Percentiles rank a stretch among this genome's conserved stretches.
Evolutionary conservation across 2,113 vertebrate genomes (phyloP).

Genomic region (Ageneiosus marmoratus): DNA sequence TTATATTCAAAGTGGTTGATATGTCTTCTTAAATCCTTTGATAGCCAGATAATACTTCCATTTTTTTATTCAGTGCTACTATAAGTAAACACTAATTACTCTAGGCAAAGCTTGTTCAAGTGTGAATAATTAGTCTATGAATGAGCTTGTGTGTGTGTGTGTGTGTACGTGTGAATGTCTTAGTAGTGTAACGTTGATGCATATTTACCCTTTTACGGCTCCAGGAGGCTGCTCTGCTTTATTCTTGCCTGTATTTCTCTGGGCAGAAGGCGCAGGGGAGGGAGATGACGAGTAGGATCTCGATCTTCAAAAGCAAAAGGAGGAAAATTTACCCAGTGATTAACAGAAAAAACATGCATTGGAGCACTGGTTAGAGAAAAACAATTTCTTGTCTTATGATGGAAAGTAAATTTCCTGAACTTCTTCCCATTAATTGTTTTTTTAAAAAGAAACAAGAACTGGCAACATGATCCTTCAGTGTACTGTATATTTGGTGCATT

Average conservation of each 20-base stretch:
- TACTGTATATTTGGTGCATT: background rate
- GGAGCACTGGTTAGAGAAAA: background rate
- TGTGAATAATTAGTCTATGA: background rate
- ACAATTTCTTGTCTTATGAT: background rate
- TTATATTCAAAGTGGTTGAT: background rate
- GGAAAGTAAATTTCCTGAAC: background rate
- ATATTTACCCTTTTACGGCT: constrained; percentile 78
- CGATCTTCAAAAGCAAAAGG: constrained; percentile 73
- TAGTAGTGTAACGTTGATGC: background rate
- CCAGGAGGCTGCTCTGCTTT: constrained; percentile 80
- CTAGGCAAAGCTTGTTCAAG: background rate
- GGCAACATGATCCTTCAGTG: background rate
- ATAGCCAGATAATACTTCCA: background rate
- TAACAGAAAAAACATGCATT: background rate
- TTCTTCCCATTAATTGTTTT: background rate
- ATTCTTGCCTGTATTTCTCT: constrained; percentile 78
- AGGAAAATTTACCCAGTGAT: background rate
- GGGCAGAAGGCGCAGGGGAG: constrained; percentile 82
- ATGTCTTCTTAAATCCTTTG: background rate
- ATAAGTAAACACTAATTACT: background rate
- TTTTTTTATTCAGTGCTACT: background rate
- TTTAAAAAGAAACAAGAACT: background rate
- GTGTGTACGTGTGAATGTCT: background rate
- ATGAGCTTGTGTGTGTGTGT: background rate
- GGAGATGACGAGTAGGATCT: constrained; percentile 91